Evolutionary conservation across 2,113 vertebrate species (phyloP).

Genomic region (Cyanocitta stelleri): DNA sequence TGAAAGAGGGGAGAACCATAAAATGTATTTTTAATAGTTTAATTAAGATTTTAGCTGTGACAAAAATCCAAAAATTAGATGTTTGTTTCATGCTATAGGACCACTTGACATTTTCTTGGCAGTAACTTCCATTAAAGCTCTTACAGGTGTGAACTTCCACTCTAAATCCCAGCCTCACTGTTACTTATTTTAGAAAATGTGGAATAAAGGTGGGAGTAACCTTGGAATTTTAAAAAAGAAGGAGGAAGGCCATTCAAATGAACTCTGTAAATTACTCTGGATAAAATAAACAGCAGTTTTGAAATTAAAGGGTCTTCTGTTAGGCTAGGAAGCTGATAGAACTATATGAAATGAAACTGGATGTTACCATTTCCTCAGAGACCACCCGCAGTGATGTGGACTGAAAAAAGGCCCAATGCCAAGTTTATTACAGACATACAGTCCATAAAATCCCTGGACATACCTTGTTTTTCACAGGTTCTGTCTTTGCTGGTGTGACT

Average conservation of each 20-base stretch:
- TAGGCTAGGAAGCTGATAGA: neutral
- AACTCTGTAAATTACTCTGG: neutral
- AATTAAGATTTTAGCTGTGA: neutral
- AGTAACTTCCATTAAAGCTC: neutral
- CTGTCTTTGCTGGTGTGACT: conserved; percentile 78
- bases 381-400: neutral
- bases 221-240: neutral
- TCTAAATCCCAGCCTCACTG: neutral
- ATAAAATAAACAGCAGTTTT: neutral
- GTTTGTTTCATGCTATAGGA: neutral
- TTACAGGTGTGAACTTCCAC: neutral
- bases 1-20: neutral
- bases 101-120: neutral
- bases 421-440: neutral
- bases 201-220: neutral
- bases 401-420: neutral
- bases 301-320: neutral
- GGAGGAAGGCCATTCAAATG: neutral
- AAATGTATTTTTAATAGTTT: neutral
- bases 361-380: neutral
- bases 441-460: neutral
- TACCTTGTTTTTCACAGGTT: conserved; percentile 82
- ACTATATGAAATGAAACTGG: neutral
- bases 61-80: neutral
- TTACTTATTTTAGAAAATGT: neutral